phyloP scores from a whole-genome alignment of 2,113 vertebrate species.

The Marmota monax region DNA sequence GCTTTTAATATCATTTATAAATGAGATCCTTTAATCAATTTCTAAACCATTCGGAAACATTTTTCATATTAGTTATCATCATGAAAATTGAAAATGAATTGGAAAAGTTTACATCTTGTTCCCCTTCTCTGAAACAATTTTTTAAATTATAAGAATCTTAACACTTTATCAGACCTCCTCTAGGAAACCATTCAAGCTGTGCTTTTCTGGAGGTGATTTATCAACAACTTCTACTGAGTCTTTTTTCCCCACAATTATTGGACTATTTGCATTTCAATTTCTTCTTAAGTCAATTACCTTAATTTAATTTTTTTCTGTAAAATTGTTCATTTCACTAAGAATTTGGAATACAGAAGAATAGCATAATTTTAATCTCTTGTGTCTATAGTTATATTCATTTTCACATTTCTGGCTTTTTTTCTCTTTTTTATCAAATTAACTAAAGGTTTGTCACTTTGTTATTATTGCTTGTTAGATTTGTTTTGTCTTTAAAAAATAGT shows the following conservation, averaged over 20 bases:
- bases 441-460: background rate
- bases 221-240: background rate
- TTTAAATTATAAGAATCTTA: background rate
- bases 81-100: background rate
- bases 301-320: constrained; percentile 5
- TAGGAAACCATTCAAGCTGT: background rate
- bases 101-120: background rate
- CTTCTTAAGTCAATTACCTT: constrained; percentile 3
- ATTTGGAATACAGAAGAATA: background rate
- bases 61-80: background rate
- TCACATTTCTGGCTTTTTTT: background rate
- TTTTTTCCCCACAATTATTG: background rate
- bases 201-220: background rate
- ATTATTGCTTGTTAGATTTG: background rate
- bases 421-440: background rate
- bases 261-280: background rate
- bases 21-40: background rate
- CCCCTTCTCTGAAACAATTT: background rate
- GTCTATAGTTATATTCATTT: background rate
- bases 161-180: background rate
- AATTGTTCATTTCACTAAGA: background rate
- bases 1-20: background rate
- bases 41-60: background rate
- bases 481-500: background rate
- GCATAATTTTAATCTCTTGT: background rate